Percentiles rank a stretch among this genome's conserved stretches.
phyloP scores from a whole-genome alignment of 2,888 invertebrate genomes.

The Dendrolimus pini region DNA sequence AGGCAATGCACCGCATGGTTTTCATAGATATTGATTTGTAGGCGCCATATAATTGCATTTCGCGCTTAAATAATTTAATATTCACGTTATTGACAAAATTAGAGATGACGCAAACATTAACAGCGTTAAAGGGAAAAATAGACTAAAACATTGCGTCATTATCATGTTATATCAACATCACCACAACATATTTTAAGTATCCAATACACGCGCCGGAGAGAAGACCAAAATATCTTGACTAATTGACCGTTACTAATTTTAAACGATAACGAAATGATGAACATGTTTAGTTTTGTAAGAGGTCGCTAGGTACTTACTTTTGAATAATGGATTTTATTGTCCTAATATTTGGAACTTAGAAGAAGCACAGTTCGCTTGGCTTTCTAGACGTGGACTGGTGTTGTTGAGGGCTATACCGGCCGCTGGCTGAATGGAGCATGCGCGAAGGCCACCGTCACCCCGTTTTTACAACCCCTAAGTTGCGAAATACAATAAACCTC shows the following conservation, averaged over 20 bases:
- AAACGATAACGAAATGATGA: background rate
- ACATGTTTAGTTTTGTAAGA: background rate
- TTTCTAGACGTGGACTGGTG: conserved; percentile 61
- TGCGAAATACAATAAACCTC: conserved; percentile 32
- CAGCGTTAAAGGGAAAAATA: too few species aligned
- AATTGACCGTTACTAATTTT: conserved; percentile 9
- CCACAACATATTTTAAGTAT: too few species aligned
- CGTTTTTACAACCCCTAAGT: conserved; percentile 43
- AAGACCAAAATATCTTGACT: conserved; percentile 5
- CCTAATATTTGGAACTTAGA: conserved; percentile 35
- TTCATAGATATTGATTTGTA: conserved; percentile 43
- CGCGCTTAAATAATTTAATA: conserved; percentile 24
- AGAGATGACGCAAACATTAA: too few species aligned
- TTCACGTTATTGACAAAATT: background rate
- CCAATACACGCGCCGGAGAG: background rate
- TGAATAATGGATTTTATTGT: conserved; percentile 58
- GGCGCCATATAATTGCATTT: conserved; percentile 40
- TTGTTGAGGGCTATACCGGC: conserved; percentile 46
- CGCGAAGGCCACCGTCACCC: conserved; percentile 49
- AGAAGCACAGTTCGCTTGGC: conserved; percentile 32
- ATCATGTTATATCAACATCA: too few species aligned
- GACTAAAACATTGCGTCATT: too few species aligned
- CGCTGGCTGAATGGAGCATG: conserved; percentile 58
- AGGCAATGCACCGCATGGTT: conserved; percentile 33
- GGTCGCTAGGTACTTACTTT: conserved; percentile 49